Conservation (phyloP, 2,797 vertebrate genomes). For the Coregonus sp. region DNA sequence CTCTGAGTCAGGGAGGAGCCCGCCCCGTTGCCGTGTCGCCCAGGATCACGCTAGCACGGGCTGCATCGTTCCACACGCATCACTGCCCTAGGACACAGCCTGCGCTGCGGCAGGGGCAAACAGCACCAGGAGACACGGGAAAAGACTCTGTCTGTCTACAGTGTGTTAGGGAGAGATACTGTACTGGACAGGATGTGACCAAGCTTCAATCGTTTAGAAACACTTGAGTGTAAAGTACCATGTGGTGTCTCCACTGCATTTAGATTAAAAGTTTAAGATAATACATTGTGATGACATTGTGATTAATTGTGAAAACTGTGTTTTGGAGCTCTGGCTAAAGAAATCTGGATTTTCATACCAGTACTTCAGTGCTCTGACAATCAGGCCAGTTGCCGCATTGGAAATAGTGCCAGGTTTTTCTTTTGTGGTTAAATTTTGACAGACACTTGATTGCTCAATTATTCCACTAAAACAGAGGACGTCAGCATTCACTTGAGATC, state of each 20-base stretch:
- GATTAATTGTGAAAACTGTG: background rate
- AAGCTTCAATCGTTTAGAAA: background rate
- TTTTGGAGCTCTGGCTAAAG: background rate
- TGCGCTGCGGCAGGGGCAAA: background rate
- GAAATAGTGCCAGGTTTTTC: background rate
- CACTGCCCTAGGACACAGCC: slow-evolving; percentile 43
- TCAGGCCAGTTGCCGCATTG: background rate
- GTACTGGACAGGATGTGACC: background rate
- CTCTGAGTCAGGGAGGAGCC: slow-evolving; percentile 61
- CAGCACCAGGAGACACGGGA: background rate
- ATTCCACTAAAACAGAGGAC: background rate
- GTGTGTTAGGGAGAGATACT: background rate
- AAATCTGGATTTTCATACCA: background rate
- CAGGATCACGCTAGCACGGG: slow-evolving; percentile 62
- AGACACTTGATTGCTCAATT: background rate
- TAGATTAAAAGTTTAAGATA: background rate
- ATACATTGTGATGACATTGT: background rate
- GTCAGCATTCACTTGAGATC: background rate
- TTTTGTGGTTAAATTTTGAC: background rate
- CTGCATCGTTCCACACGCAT: slow-evolving; percentile 51
- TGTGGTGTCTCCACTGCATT: background rate
- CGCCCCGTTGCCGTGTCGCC: slow-evolving; percentile 47
- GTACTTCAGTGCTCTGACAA: background rate
- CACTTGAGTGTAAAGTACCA: background rate
- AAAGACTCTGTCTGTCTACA: slow-evolving; percentile 23